phyloP scores from a whole-genome alignment of 2,797 vertebrate genomes.

The Crenichthys baileyi region DNA sequence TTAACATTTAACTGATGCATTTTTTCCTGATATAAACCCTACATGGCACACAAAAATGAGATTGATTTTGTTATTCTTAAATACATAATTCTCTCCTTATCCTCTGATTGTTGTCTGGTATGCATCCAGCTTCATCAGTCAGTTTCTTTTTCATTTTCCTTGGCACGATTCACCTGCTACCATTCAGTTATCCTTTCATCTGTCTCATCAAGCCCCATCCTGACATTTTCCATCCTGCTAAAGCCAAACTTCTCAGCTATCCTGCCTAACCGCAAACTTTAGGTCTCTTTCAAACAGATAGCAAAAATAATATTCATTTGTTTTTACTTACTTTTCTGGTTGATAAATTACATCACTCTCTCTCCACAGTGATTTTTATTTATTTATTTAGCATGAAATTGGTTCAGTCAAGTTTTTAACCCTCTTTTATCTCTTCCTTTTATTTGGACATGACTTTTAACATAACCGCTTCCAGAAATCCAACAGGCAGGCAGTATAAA shows the following conservation, averaged over 20 bases:
- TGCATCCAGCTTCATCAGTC: constrained; percentile 30
- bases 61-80: constrained; percentile 12
- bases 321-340: neutral
- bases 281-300: constrained; percentile 2
- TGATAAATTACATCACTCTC: neutral
- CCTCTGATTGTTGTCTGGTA: constrained; percentile 22
- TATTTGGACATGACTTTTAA: constrained; percentile 26
- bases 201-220: constrained; percentile 11
- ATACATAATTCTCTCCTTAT: constrained; percentile 18
- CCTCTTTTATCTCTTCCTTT: neutral
- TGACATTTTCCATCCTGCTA: constrained; percentile 35
- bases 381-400: neutral
- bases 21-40: neutral
- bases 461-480: constrained; percentile 20
- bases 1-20: no score
- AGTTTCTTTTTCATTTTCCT: constrained; percentile 26
- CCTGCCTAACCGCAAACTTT: constrained; percentile 8
- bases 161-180: constrained; percentile 7
- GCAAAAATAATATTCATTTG: constrained; percentile 5
- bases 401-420: neutral
- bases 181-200: constrained; percentile 26
- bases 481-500: constrained; percentile 4
- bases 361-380: neutral
- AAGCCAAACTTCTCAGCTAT: constrained; percentile 21
- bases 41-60: constrained; percentile 6